These are phyloP conservation scores for Axea sp. DNA, from an alignment of 2,888 invertebrate genomes.

Conservation along the genomic window DNA sequence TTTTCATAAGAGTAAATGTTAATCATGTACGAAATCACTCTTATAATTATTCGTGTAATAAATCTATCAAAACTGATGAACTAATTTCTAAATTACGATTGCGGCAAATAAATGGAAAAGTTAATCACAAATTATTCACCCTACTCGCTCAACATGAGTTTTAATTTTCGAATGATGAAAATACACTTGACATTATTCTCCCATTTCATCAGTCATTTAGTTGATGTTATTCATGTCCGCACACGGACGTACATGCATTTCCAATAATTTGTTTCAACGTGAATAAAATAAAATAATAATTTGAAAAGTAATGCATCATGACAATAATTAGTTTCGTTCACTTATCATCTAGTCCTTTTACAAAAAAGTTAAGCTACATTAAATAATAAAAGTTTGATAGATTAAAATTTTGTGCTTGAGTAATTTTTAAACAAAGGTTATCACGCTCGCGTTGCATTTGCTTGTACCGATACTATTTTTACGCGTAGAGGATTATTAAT, in stretches of 20 bases:
- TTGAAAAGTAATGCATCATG: not conserved
- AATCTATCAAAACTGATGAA: too few species aligned
- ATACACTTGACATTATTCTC: too few species aligned
- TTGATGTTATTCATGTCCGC: too few species aligned
- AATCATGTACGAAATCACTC: too few species aligned
- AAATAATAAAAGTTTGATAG: conserved; percentile 39
- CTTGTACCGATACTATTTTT: conserved; percentile 21
- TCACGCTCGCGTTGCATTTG: conserved; percentile 12
- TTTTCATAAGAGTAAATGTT: too few species aligned
- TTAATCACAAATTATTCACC: too few species aligned
- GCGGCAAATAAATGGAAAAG: too few species aligned
- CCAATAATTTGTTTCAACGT: not conserved
- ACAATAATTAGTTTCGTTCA: conserved; percentile 22
- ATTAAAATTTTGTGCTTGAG: conserved; percentile 24
- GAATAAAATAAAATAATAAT: not conserved
- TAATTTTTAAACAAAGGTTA: conserved; percentile 29
- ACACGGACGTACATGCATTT: not conserved
- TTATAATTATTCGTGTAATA: too few species aligned
- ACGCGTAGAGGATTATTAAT: conserved; percentile 33
- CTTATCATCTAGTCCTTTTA: conserved; percentile 1
- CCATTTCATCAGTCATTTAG: too few species aligned
- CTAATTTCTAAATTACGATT: too few species aligned
- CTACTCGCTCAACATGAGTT: too few species aligned
- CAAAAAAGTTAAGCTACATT: conserved; percentile 21
- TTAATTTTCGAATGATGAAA: too few species aligned